Evolutionary conservation across 2,888 invertebrate genomes (phyloP).

Genomic region (Nowickia ferox): DNA sequence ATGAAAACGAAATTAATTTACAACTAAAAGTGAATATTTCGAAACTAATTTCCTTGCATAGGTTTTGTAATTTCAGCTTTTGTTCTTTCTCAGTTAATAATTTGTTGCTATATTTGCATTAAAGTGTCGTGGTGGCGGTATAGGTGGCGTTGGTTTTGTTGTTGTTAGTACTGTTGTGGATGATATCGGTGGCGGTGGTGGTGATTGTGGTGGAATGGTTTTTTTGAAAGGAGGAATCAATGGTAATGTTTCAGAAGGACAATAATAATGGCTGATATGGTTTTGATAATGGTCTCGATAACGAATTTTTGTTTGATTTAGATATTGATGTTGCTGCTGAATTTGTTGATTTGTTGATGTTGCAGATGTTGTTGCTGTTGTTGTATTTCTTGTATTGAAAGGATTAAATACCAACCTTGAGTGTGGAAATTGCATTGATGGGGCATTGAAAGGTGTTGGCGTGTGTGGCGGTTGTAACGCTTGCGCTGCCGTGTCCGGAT

Average conservation of each 20-base stretch:
- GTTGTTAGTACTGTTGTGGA: background rate
- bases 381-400: slow-evolving; percentile 48
- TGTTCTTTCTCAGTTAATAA: slow-evolving; percentile 33
- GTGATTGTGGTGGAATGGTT: slow-evolving; percentile 54
- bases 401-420: slow-evolving; percentile 84
- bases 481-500: slow-evolving; percentile 92
- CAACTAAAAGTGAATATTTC: background rate
- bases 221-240: slow-evolving; percentile 64
- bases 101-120: slow-evolving; percentile 70
- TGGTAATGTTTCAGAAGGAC: slow-evolving; percentile 58
- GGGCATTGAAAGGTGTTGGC: slow-evolving; percentile 82
- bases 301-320: slow-evolving; percentile 48
- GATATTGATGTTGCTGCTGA: slow-evolving; percentile 70
- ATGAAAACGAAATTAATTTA: slow-evolving; percentile 24
- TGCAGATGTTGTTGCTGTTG: slow-evolving; percentile 60
- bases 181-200: slow-evolving; percentile 34
- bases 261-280: slow-evolving; percentile 60
- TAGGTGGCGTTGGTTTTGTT: slow-evolving; percentile 39
- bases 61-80: background rate
- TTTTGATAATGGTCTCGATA: slow-evolving; percentile 64
- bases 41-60: background rate
- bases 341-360: slow-evolving; percentile 67
- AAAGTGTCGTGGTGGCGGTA: slow-evolving; percentile 63
- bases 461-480: slow-evolving; percentile 83
- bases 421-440: slow-evolving; percentile 85